Evolutionary conservation across 2,113 vertebrate species (phyloP).

Genomic region (Gymnocephalus cernua): DNA sequence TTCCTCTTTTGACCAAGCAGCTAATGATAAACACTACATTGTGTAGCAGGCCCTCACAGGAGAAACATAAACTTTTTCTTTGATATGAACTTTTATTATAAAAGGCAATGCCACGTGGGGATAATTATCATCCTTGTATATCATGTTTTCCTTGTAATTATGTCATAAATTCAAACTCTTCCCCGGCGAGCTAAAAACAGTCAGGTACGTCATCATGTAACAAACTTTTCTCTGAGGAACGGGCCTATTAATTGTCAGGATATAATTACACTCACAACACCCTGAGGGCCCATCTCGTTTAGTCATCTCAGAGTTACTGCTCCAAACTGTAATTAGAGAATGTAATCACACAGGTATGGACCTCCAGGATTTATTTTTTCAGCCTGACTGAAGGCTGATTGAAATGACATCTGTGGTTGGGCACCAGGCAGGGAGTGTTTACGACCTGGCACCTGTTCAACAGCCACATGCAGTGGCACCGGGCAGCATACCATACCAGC

Average conservation of each 20-base stretch:
- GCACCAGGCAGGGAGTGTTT: conserved; percentile 65
- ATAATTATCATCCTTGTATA: conserved; percentile 76
- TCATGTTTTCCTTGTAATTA: conserved; percentile 80
- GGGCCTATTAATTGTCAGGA: conserved; percentile 77
- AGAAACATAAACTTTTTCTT: conserved; percentile 56
- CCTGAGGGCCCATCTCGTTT: conserved; percentile 71
- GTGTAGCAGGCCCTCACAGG: conserved; percentile 7
- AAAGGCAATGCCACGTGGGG: conserved; percentile 61
- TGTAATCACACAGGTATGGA: conserved; percentile 79
- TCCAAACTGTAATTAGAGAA: conserved; percentile 78
- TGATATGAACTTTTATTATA: conserved; percentile 55
- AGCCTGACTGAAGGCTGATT: conserved; percentile 67
- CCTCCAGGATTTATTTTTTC: conserved; percentile 76
- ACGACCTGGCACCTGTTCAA: conserved; percentile 68
- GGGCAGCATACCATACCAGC: conserved; percentile 26
- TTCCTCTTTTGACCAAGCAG: conserved; percentile 38
- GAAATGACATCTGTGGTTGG: conserved; percentile 69
- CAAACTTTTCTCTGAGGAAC: conserved; percentile 68
- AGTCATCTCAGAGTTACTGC: conserved; percentile 67
- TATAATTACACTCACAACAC: conserved; percentile 80
- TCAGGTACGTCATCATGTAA: conserved; percentile 68
- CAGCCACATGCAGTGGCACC: conserved; percentile 67
- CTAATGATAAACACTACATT: conserved; percentile 37
- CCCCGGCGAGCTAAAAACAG: conserved; percentile 64
- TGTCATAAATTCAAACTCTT: conserved; percentile 78